These are phyloP conservation scores for Neodiprion lecontei DNA, from an alignment of 1,140 invertebrate genomes.

Conservation along the genomic window DNA sequence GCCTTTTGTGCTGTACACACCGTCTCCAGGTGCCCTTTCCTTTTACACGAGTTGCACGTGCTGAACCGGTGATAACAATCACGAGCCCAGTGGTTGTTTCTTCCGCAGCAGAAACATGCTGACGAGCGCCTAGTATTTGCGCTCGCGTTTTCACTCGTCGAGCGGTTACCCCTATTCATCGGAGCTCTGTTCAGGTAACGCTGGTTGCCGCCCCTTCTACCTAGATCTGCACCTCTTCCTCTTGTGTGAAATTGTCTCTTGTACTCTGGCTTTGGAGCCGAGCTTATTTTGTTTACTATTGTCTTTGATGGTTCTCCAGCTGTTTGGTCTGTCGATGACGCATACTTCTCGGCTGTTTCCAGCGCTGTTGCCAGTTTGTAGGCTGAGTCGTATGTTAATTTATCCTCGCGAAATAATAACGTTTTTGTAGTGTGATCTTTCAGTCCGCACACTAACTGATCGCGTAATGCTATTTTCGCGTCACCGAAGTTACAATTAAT, in stretches of 20 bases:
- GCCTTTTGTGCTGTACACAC: too few species aligned
- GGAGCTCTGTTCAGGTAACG: background rate
- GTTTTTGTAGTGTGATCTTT: constrained; percentile 16
- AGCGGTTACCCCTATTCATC: constrained; percentile 11
- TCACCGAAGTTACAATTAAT: constrained; percentile 28
- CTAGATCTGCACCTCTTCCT: constrained; percentile 2
- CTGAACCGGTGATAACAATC: too few species aligned
- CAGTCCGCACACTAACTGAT: constrained; percentile 21
- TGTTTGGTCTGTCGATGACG: background rate
- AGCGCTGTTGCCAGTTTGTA: constrained; percentile 17
- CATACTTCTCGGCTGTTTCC: constrained; percentile 17
- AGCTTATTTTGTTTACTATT: background rate
- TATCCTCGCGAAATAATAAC: constrained; percentile 19
- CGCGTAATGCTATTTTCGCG: constrained; percentile 17
- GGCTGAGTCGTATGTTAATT: constrained; percentile 18
- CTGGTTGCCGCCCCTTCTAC: background rate
- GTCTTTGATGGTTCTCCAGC: background rate
- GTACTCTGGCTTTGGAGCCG: too few species aligned
- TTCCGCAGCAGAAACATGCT: too few species aligned
- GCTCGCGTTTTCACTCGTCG: background rate
- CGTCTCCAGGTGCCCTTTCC: too few species aligned
- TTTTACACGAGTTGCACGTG: too few species aligned
- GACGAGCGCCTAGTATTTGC: too few species aligned
- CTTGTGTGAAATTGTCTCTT: background rate
- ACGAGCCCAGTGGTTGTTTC: too few species aligned